Base-by-base conservation (phyloP, 2,888 invertebrate genomes). In the Dinocampus coccinellae region DNA sequence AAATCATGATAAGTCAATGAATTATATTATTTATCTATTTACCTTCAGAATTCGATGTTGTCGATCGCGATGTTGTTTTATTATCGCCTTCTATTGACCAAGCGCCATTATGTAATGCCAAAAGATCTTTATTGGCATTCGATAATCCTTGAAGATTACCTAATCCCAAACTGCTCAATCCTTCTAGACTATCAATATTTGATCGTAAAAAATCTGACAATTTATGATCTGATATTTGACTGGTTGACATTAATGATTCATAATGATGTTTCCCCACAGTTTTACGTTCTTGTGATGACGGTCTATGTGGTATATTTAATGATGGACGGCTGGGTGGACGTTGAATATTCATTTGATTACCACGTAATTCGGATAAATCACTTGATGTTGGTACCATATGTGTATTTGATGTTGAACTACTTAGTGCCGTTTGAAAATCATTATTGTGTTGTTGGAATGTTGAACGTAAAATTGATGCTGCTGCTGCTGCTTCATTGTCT, bases 171-270 rank as follows among this genome's bases (percentile, higher is more conserved):
- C 83, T 84, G 2, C 89, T 89, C 2, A 91, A 86, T 0, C 92
- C 92, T 85, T 93, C 93, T 73, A 93, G 86, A 82, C 91, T 93
- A 81, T 94, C 93, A 75, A 93, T 85, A 87, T 93, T 93, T 9
- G 92, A 92, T 81, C 93, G 91, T 82, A 83, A 87, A 83, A 93
- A 93, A 83, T 94, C 93, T 16, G 92, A 92, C 34, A 93, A 89
- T 84, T 93, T 93, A 78, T 92, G 92, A 82, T 93, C 93, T 79
- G 82, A 79, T 36, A 85, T 81, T 22, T 84, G 81, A 70, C 84
- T 80, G 70, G 79, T 82, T 29, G 84, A 78, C 75, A 84, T 79
- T 53, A 82, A 73, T 13, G 55, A 29, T 16, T 69, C 57, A n/a
- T 83, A 82, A 76, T 87, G 81, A 71, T 85, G 84, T 75, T 87